A percentile compares a stretch with the other conserved stretches of the same genome.
Conservation (phyloP, 2,888 invertebrate species). For the Rutpela maculata region DNA sequence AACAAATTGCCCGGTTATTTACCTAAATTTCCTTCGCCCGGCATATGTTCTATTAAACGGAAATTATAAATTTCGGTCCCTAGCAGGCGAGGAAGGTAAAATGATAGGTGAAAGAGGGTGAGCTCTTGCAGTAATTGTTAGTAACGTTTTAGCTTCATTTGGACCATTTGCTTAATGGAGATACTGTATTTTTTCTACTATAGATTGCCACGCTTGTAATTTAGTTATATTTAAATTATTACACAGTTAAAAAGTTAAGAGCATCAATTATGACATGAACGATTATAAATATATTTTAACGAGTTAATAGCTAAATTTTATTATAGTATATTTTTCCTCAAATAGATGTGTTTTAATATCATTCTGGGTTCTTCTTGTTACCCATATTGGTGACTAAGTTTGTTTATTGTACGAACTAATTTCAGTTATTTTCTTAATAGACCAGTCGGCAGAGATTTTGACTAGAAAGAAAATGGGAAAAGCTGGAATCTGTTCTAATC, state of each 20-base stretch:
- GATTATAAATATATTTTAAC: too few species aligned
- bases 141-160: conserved; percentile 37
- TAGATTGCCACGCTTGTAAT: neutral
- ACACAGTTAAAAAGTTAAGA: neutral
- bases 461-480: too few species aligned
- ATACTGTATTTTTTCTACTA: neutral
- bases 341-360: too few species aligned
- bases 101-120: conserved; percentile 46
- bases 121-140: conserved; percentile 56
- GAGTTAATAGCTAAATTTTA: too few species aligned
- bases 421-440: too few species aligned
- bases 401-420: too few species aligned
- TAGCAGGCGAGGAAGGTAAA: conserved; percentile 45
- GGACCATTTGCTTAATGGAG: conserved; percentile 9
- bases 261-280: too few species aligned
- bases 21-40: conserved; percentile 63
- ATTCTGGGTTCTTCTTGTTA: too few species aligned
- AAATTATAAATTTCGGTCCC: conserved; percentile 65
- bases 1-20: conserved; percentile 66
- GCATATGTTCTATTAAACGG: conserved; percentile 64
- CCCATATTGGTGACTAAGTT: too few species aligned
- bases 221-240: neutral
- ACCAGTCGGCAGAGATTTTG: too few species aligned
- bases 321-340: too few species aligned
- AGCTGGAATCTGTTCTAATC: too few species aligned